Evolutionary conservation across 1,140 invertebrate genomes (phyloP), one percentile per base, ranked within the genome.

Genomic region (Drosophila rhopaloa): DNA sequence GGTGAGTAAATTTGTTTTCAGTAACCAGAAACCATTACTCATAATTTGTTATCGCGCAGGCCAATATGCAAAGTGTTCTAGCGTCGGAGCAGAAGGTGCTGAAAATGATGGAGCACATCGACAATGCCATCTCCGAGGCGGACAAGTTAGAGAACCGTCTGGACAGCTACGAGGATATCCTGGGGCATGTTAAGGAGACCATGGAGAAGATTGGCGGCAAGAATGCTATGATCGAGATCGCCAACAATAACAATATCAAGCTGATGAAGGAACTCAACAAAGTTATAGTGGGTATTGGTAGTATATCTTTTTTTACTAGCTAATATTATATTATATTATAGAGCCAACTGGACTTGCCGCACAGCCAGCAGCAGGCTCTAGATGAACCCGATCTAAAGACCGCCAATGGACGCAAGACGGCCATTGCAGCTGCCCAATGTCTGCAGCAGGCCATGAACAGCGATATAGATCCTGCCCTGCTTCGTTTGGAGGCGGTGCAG

Each of bases 181-280:
- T 97, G 16, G 95, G 95, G 65, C 95, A 97, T 91, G 96, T 97
- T 5, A 94, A 96, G 76, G 96, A 97, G 91, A 96, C 96, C 11
- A 97, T 98, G 94, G 95, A 96, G 74, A 96, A 97, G 82, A 98
- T 98, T 93, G 97, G 97, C 75, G 96, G 98, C 81, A 98, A 98
- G 92, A 98, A 98, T 94, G 95, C 95, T 5, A 95, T 97, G 76
- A 97, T 98, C 85, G 96, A 97, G 91, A 95, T 97, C 4, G 96
- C 96, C 10, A 97, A 98, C 92, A 95, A 94, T 65, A 98, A 99
- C 92, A 96, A 97, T 81, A 95, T 95, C 71, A 94, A 95, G 79
- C 93, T 98, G 35, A 93, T 97, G 60, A 94, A 95, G 41, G 96
- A 97, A 91, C 93, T 98, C 1, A 96, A 97, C 85, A 95, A 95